These are phyloP conservation scores for Apis cerana DNA, from an alignment of 1,140 invertebrate genomes.

Conservation along the genomic window DNA sequence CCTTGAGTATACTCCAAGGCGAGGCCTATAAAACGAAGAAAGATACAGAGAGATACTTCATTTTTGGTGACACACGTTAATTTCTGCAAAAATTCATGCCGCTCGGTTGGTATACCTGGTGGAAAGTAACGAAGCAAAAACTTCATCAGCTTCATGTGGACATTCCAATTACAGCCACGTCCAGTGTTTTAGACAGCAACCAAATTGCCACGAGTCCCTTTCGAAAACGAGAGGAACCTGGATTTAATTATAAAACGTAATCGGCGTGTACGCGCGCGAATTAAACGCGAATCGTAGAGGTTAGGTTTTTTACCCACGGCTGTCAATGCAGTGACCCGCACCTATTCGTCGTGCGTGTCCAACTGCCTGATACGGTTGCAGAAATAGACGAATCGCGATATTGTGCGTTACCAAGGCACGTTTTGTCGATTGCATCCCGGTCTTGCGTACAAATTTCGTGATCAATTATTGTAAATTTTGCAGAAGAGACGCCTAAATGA, in stretches of 20 bases:
- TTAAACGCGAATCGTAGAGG: constrained; percentile 20
- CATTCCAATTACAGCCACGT: constrained; percentile 52
- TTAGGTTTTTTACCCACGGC: constrained; percentile 29
- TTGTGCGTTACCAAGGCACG: constrained; percentile 46
- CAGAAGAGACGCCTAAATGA: background rate
- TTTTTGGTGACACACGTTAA: background rate
- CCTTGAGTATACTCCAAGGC: constrained; percentile 83
- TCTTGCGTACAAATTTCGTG: background rate
- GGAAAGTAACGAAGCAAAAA: constrained; percentile 87
- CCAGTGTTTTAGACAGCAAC: constrained; percentile 34
- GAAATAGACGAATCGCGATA: constrained; percentile 22
- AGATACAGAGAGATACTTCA: too few relatives aligned
- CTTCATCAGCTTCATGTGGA: constrained; percentile 84
- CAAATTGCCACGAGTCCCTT: background rate
- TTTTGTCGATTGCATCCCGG: constrained; percentile 50
- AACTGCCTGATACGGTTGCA: constrained; percentile 9
- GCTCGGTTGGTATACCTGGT: constrained; percentile 77
- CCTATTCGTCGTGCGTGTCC: background rate
- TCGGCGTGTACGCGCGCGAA: constrained; percentile 1
- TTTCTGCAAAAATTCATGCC: background rate
- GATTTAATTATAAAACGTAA: constrained; percentile 62
- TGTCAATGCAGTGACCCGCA: constrained; percentile 15
- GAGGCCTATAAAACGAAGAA: constrained; percentile 76
- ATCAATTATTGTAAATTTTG: background rate
- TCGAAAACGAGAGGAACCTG: background rate